Evolutionary conservation across 92 coral and sea anemone species (phyloP), one percentile per base, ranked within the genome.

Genomic region (Plumapathes pennacea): DNA sequence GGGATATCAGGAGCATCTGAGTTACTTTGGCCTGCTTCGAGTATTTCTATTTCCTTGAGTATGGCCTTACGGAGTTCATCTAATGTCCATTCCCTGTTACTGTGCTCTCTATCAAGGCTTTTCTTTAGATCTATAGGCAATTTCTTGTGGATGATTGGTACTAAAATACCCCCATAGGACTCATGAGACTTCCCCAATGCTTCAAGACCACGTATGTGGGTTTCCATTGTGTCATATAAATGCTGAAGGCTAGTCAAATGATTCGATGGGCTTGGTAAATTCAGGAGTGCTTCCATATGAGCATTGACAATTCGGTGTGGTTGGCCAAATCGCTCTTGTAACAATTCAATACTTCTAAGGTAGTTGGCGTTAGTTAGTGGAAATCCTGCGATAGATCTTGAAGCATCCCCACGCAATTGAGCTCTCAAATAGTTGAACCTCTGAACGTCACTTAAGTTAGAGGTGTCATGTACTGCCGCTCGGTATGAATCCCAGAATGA

Each of bases 401-500:
- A 10, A 10, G 78, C 85, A 52, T 69, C 85, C 7, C 72, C 78
- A 15, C 22, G 1, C 10, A 77, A 38, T 60, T 77, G 50, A 27
- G 78, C 72, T 15, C 41, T 40, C 15, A 61, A 51, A 40, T 70
- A 62, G 40, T 22, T 78, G 34, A 78, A 70, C 26, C 70, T 61
- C 32, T 69, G 85, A 7, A 70, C 67, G 12, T 50, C 49, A 24
- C 64, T 64, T 4, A 78, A 70, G 25, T 10, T 25, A 3, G 72
- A 3, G 39, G 61, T 70, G 15, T 52, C 45, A 44, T 69, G 60
- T 4, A 77, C 78, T 1, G 67, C 78, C 19, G 57, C 71, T 12
- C 61, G 39, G 29, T 50, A 77, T 6, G 85, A 69, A 46, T 69
- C 77, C 77, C 71, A 77, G 53, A 69, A 77, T 24, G 74, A 37